phyloP scores from a whole-genome alignment of 2,888 invertebrate genomes.

The Holacanthella duospinosa region DNA sequence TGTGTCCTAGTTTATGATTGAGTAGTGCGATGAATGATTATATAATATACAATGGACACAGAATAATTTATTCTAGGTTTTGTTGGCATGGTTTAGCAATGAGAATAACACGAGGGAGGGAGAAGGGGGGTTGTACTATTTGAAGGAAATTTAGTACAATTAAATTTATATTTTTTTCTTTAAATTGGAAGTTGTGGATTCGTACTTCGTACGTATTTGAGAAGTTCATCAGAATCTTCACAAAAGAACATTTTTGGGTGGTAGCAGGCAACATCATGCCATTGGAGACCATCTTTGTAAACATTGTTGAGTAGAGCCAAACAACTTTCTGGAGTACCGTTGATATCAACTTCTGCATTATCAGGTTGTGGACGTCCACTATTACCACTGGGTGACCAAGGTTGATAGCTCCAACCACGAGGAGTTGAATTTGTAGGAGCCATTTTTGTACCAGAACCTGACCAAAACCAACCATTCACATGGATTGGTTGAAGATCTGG shows the following conservation, averaged over 20 bases:
- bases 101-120: not conserved
- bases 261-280: slow-evolving; percentile 76
- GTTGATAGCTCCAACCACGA: slow-evolving; percentile 33
- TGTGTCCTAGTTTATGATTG: too few relatives aligned
- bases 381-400: slow-evolving; percentile 67
- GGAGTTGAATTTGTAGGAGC: slow-evolving; percentile 58
- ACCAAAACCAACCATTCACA: slow-evolving; percentile 88
- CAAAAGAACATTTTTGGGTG: slow-evolving; percentile 79
- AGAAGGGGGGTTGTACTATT: too few relatives aligned
- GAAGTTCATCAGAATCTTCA: slow-evolving; percentile 63
- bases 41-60: too few relatives aligned
- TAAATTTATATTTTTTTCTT: too few relatives aligned
- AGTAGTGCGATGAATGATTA: too few relatives aligned
- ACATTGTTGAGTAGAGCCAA: slow-evolving; percentile 80
- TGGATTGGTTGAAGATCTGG: slow-evolving; percentile 72
- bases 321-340: slow-evolving; percentile 57
- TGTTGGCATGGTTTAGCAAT: not conserved
- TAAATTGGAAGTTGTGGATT: slow-evolving; percentile 31
- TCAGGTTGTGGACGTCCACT: slow-evolving; percentile 79
- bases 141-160: not conserved
- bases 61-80: not conserved
- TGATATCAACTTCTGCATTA: slow-evolving; percentile 51
- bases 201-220: slow-evolving; percentile 28
- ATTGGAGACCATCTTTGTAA: slow-evolving; percentile 76
- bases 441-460: slow-evolving; percentile 81